A percentile compares a stretch with the other conserved stretches of the same genome.
These are phyloP conservation scores for Meteorus sp. DNA, from an alignment of 1,140 invertebrate genomes.

Conservation along the genomic window DNA sequence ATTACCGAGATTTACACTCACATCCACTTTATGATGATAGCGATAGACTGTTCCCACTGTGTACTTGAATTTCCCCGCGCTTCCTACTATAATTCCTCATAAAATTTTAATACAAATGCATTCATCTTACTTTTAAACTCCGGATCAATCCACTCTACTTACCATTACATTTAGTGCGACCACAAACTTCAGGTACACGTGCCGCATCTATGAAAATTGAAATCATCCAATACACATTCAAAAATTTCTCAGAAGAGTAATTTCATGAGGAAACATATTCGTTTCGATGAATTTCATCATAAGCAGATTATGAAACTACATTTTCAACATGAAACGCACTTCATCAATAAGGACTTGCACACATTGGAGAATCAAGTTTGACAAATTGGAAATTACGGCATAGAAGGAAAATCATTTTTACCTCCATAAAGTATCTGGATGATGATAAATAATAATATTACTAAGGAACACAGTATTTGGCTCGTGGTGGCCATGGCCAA, in stretches of 20 bases:
- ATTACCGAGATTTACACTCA: slow-evolving; percentile 50
- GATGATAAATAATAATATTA: neutral
- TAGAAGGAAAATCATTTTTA: neutral
- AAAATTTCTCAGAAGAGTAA: slow-evolving; percentile 15
- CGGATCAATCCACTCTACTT: slow-evolving; percentile 25
- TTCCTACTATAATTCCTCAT: slow-evolving; percentile 7
- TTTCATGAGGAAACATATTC: slow-evolving; percentile 1
- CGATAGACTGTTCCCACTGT: slow-evolving; percentile 45
- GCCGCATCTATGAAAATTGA: slow-evolving; percentile 44
- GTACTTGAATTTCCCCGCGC: slow-evolving; percentile 56
- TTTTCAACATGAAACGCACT: slow-evolving; percentile 7
- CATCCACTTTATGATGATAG: slow-evolving; percentile 55
- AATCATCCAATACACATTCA: slow-evolving; percentile 26
- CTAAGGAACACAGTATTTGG: neutral
- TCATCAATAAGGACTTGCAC: neutral
- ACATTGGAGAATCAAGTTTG: neutral
- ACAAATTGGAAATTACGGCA: neutral
- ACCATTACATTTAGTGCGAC: slow-evolving; percentile 50
- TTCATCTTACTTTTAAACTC: neutral
- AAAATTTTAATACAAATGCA: slow-evolving; percentile 10
- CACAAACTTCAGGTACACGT: slow-evolving; percentile 32
- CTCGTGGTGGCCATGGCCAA: slow-evolving; percentile 8
- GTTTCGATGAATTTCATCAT: too few relatives aligned
- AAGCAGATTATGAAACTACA: too few relatives aligned
- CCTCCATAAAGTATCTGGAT: neutral